A percentile compares a stretch with the other conserved stretches of the same genome.
Evolutionary conservation across 2,888 invertebrate genomes (phyloP).

Genomic region (Pollenia angustigena): DNA sequence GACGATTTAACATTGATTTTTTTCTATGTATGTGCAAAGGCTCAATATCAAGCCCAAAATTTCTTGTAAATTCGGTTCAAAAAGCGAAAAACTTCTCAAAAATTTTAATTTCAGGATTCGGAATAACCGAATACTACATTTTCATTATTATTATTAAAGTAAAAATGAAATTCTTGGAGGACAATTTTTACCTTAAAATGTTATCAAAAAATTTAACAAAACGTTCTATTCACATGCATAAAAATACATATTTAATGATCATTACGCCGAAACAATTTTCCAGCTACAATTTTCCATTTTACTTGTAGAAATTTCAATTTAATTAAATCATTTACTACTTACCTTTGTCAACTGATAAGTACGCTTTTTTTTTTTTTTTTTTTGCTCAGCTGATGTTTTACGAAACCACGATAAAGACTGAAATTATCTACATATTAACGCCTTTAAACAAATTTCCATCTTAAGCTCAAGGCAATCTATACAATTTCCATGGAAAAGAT

Average conservation of each 20-base stretch:
- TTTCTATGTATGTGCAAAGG: too few species aligned
- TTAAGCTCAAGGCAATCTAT: constrained; percentile 44
- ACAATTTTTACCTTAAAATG: too few species aligned
- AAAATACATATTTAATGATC: background rate
- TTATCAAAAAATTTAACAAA: too few species aligned
- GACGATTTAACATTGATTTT: too few species aligned
- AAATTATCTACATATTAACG: constrained; percentile 11
- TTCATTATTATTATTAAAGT: too few species aligned
- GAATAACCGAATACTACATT: too few species aligned
- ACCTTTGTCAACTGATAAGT: constrained; percentile 22
- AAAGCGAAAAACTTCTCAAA: too few species aligned
- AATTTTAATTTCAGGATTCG: too few species aligned
- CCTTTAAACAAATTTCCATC: constrained; percentile 17
- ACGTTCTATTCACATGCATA: too few species aligned
- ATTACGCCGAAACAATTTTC: background rate
- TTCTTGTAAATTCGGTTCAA: too few species aligned
- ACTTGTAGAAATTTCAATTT: background rate
- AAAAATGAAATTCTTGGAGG: too few species aligned
- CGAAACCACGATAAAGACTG: constrained; percentile 3
- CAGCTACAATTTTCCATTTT: background rate
- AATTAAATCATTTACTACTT: constrained; percentile 44
- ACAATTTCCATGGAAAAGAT: background rate
- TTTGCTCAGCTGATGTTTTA: background rate
- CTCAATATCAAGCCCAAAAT: too few species aligned
- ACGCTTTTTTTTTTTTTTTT: constrained; percentile 4